Conservation (phyloP, 2,797 vertebrate species). For the Tachyglossus aculeatus region DNA sequence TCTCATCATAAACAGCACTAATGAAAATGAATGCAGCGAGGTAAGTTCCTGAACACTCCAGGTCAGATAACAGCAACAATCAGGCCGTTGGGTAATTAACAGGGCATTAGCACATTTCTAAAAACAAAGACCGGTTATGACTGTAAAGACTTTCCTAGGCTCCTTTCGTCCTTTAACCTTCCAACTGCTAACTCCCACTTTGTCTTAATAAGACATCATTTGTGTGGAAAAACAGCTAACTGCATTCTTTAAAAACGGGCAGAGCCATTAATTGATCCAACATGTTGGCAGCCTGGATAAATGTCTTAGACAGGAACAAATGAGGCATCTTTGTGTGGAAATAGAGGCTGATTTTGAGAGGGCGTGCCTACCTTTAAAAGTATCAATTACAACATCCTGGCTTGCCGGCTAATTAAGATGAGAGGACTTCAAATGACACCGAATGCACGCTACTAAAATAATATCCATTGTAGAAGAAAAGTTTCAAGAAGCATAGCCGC, state of each 20-base stretch:
- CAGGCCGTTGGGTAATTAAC: neutral
- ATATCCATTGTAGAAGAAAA: neutral
- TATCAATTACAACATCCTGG: constrained; percentile 23
- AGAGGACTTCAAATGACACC: constrained; percentile 13
- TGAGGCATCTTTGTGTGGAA: constrained; percentile 22
- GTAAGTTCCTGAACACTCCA: neutral
- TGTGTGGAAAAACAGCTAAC: constrained; percentile 57
- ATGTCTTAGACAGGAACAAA: constrained; percentile 39
- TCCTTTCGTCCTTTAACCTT: constrained; percentile 28
- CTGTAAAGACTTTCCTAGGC: constrained; percentile 2
- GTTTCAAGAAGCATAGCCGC: constrained; percentile 17
- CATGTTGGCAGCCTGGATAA: constrained; percentile 40
- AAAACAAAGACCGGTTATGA: neutral
- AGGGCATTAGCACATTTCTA: neutral
- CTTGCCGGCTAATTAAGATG: constrained; percentile 31
- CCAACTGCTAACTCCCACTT: constrained; percentile 28
- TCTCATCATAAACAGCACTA: neutral
- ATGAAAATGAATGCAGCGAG: constrained; percentile 19
- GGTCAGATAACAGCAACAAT: neutral
- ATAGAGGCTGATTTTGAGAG: constrained; percentile 27
- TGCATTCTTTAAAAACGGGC: constrained; percentile 45
- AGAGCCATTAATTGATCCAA: constrained; percentile 62
- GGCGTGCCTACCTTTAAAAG: neutral
- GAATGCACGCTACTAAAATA: constrained; percentile 27
- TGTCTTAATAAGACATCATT: constrained; percentile 56